A percentile compares a stretch with the other conserved stretches of the same genome.
These are phyloP conservation scores for Drosophila antonietae DNA, from an alignment of 2,888 invertebrate genomes.

Conservation along the genomic window DNA sequence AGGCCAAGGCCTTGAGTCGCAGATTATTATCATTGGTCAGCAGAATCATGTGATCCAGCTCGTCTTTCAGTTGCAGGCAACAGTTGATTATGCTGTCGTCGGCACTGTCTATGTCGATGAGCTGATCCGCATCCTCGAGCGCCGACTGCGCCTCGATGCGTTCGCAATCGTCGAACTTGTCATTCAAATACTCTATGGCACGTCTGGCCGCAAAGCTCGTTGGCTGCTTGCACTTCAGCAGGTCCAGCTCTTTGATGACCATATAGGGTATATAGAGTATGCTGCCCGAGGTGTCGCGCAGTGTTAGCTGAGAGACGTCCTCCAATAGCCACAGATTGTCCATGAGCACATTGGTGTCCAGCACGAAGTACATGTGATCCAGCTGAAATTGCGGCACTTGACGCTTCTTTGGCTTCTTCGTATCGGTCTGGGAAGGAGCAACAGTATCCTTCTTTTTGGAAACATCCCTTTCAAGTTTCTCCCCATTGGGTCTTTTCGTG, in stretches of 20 bases:
- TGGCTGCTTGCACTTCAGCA: constrained; percentile 21
- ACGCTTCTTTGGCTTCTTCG: background rate
- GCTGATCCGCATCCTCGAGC: constrained; percentile 82
- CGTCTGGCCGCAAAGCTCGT: constrained; percentile 13
- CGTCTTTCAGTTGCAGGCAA: constrained; percentile 84
- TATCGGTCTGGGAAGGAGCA: background rate
- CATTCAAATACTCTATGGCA: constrained; percentile 39
- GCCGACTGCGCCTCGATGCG: constrained; percentile 84
- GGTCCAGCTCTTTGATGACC: constrained; percentile 86
- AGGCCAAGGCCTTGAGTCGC: constrained; percentile 85
- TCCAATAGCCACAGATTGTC: constrained; percentile 82
- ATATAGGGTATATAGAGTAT: constrained; percentile 85
- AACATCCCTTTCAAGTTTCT: background rate
- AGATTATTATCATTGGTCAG: constrained; percentile 86
- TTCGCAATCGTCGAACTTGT: constrained; percentile 34
- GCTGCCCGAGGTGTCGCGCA: constrained; percentile 73
- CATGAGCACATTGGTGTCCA: constrained; percentile 86
- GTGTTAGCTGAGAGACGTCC: constrained; percentile 73
- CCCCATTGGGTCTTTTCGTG: background rate
- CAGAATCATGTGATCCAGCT: constrained; percentile 83
- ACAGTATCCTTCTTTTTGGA: background rate
- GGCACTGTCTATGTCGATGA: constrained; percentile 82
- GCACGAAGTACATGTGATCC: constrained; percentile 82
- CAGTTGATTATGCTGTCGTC: constrained; percentile 86
- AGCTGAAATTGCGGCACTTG: background rate